Evolutionary conservation across 2,888 invertebrate species (phyloP).

Genomic region (Brachylomia viminalis): DNA sequence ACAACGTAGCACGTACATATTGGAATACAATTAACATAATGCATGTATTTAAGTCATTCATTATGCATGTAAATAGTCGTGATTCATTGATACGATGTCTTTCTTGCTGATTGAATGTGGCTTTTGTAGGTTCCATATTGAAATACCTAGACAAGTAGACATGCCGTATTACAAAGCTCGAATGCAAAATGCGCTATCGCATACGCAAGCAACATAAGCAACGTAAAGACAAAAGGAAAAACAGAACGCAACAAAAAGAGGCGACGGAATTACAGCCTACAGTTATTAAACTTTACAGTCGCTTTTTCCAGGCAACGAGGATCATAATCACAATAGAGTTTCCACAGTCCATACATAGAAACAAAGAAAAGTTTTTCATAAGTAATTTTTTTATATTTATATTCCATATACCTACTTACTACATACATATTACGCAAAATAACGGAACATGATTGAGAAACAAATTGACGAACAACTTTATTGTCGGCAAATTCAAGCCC

Average conservation of each 20-base stretch:
- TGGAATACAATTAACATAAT: constrained; percentile 59
- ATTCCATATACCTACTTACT: background rate
- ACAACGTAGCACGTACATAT: constrained; percentile 24
- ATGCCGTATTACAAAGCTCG: constrained; percentile 2
- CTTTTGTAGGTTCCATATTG: constrained; percentile 17
- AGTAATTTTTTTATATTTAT: background rate
- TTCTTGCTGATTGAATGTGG: constrained; percentile 37
- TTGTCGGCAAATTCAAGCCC: background rate
- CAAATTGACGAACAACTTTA: background rate
- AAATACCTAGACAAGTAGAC: constrained; percentile 13
- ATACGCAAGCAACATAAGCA: constrained; percentile 20
- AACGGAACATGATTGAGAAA: background rate
- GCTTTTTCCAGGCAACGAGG: background rate
- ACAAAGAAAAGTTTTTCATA: background rate
- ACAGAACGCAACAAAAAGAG: background rate
- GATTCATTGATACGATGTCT: constrained; percentile 56
- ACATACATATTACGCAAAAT: background rate
- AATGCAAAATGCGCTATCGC: constrained; percentile 17
- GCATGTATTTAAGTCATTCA: constrained; percentile 56
- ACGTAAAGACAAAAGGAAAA: constrained; percentile 5
- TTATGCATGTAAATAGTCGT: constrained; percentile 55
- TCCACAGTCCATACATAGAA: constrained; percentile 10
- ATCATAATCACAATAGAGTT: constrained; percentile 11
- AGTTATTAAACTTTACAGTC: background rate
- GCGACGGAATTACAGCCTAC: background rate